Base-by-base conservation (phyloP, 2,113 vertebrate genomes). In the Mellivora capensis region DNA sequence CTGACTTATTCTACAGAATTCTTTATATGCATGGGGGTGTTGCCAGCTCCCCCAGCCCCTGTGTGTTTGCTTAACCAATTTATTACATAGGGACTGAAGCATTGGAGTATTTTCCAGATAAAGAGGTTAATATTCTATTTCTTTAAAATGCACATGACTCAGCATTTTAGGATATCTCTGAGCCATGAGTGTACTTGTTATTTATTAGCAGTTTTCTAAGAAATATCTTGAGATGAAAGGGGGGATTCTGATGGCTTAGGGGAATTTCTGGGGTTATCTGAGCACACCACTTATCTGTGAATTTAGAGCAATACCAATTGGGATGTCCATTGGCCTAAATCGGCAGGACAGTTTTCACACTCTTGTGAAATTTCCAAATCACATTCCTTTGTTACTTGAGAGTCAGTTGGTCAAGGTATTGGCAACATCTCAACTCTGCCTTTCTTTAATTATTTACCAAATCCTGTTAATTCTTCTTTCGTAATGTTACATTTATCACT, bases 371-470 rank as follows among this genome's bases (percentile, higher is more conserved):
- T n/a, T 61, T 81, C 54, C 31, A 61, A 42, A 37, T 87, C 81
- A 86, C 67, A 92, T 61, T 84, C 57, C 95, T 83, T 80, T 31
- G 29, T 85, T 76, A 84, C 62, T 92, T 84, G n/a, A 90, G 77
- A 81, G 57, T 90, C 76, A 47, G 72, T 83, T 67, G 82, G 34
- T 69, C n/a, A 94, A 90, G 84, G 62, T 81, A 21, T 80, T 83
- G 64, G 34, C 54, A 44, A 49, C 83, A 91, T 27, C 47, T 76
- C 42, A 42, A 42, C 12, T 94, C 29, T 92, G 72, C 13, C 62
- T 64, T 96, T 69, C 62, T 90, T 90, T 90, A 95, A 95, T 91
- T 93, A 94, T 95, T 96, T 96, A 97, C 81, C n/a, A 90, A 96
- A 72, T 79, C 37, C 44, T 96, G 91, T 96, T 54, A 59, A 59